phyloP scores from a whole-genome alignment of 2,113 vertebrate genomes.

The Shinisaurus crocodilurus region DNA sequence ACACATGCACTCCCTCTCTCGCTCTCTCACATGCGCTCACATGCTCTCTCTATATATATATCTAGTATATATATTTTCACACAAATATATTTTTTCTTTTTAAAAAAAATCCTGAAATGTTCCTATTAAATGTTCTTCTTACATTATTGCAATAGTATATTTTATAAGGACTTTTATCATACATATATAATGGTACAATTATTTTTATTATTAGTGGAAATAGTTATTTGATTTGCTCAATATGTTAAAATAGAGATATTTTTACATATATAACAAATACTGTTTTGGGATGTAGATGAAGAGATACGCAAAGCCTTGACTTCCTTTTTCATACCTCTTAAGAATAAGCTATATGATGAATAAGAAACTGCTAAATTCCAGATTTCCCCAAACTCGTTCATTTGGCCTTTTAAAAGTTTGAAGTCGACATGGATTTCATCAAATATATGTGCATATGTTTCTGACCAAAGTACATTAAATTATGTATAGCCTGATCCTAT shows the following conservation, averaged over 20 bases:
- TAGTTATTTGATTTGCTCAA: conserved; percentile 14
- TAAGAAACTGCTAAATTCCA: conserved; percentile 26
- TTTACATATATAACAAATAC: not conserved
- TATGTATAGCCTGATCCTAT: too few relatives aligned
- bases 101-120: too few relatives aligned
- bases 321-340: not conserved
- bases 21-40: too few relatives aligned
- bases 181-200: too few relatives aligned
- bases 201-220: conserved; percentile 5
- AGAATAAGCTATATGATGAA: not conserved
- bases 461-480: not conserved
- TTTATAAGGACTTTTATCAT: not conserved
- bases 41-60: not conserved
- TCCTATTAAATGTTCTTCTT: not conserved
- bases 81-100: not conserved
- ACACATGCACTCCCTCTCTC: too few relatives aligned
- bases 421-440: not conserved
- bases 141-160: not conserved
- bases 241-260: conserved; percentile 15
- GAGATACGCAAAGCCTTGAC: not conserved
- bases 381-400: not conserved
- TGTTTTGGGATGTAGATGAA: not conserved
- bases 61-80: not conserved
- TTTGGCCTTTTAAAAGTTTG: not conserved
- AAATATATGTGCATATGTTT: not conserved